Evolutionary conservation across 2,113 vertebrate species (phyloP).

Genomic region (Centropristis striata): DNA sequence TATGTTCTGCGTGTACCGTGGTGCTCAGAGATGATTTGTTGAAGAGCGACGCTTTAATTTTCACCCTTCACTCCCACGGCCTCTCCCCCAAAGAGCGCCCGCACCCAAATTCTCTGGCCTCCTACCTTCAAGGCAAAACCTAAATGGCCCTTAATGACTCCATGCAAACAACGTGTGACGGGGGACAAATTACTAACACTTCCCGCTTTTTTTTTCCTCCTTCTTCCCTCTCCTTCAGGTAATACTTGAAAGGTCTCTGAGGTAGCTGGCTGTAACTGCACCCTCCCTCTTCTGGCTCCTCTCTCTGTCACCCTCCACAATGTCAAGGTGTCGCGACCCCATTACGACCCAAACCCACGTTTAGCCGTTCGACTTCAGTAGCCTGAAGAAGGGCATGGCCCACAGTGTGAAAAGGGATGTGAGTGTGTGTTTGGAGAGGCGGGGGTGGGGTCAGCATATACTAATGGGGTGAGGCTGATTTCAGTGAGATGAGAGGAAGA

Average conservation of each 20-base stretch:
- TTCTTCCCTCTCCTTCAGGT: constrained; percentile 71
- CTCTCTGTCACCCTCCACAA: constrained; percentile 81
- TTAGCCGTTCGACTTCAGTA: constrained; percentile 45
- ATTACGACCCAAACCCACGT: constrained; percentile 65
- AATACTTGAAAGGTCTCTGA: constrained; percentile 71
- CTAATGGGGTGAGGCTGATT: constrained; percentile 80
- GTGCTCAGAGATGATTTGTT: constrained; percentile 74
- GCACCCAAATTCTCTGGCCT: constrained; percentile 51
- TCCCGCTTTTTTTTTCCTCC: constrained; percentile 44
- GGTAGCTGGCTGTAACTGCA: constrained; percentile 50
- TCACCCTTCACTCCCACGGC: constrained; percentile 67
- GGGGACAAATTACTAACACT: constrained; percentile 82
- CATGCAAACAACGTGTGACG: constrained; percentile 82
- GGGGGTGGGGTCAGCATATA: constrained; percentile 52
- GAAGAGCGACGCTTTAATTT: constrained; percentile 78
- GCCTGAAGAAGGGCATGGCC: constrained; percentile 45
- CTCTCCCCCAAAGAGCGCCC: constrained; percentile 32
- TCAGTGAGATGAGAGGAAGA: constrained; percentile 79
- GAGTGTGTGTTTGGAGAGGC: constrained; percentile 51
- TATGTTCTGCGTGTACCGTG: constrained; percentile 52
- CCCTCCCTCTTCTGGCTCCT: constrained; percentile 77
- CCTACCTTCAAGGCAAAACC: constrained; percentile 76
- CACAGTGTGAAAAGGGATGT: constrained; percentile 68
- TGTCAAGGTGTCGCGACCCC: constrained; percentile 81
- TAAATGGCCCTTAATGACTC: constrained; percentile 82